Evolutionary conservation across 2,888 invertebrate genomes (phyloP).

Genomic region (Folsomia candida): DNA sequence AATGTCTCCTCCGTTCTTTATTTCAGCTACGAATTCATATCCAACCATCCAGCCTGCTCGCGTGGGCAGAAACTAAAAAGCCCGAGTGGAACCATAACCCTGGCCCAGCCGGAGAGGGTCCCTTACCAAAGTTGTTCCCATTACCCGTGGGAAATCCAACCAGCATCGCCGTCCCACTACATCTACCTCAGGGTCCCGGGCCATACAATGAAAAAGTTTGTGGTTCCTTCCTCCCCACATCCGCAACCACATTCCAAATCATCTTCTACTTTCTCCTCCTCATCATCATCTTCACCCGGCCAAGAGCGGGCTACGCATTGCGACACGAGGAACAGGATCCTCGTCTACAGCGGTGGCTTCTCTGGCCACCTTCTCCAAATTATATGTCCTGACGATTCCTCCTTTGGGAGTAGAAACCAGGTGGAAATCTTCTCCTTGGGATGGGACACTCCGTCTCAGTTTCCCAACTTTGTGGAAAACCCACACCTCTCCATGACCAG

Average conservation of each 20-base stretch:
- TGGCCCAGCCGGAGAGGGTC: constrained; percentile 38
- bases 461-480: constrained; percentile 42
- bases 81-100: constrained; percentile 34
- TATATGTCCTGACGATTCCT: constrained; percentile 43
- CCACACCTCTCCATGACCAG: constrained; percentile 36
- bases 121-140: constrained; percentile 37
- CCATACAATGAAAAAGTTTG: constrained; percentile 39
- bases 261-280: constrained; percentile 14
- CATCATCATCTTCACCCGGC: constrained; percentile 7
- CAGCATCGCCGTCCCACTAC: constrained; percentile 37
- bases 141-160: constrained; percentile 44
- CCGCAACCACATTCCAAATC: no score
- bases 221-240: constrained; percentile 24
- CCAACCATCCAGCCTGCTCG: constrained; percentile 39
- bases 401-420: constrained; percentile 26
- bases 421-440: constrained; percentile 42
- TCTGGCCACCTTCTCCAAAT: constrained; percentile 40
- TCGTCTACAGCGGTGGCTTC: constrained; percentile 40
- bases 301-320: constrained; percentile 19
- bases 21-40: constrained; percentile 44
- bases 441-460: constrained; percentile 31
- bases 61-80: constrained; percentile 33
- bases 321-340: constrained; percentile 35
- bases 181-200: constrained; percentile 42
- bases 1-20: no score